Base-by-base conservation (phyloP, 2,113 vertebrate species). In the Boulengeromyrus knoepffleri region DNA sequence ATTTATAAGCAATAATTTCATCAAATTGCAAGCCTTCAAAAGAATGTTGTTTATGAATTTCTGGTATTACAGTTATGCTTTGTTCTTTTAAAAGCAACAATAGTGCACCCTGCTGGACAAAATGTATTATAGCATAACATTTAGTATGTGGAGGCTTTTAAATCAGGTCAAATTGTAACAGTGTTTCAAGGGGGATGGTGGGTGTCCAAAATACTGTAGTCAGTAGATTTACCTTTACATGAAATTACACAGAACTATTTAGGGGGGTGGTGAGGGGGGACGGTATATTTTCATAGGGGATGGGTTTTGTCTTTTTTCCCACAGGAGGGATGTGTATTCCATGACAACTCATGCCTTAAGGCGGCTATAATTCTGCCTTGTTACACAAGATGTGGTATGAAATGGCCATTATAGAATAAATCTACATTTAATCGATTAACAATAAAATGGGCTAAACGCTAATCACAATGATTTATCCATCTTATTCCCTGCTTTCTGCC, bases 61-160 rank as follows among this genome's bases (percentile, higher is more conserved):
- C 24, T 27, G 36, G 9, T 15, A 8, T 85, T 31, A n/a, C 15
- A 87, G 49, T 31, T 31, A 3, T 13, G 47, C 42, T 45, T 19
- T 47, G 39, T 24, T 47, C 83, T 52, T 27, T 47, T 87, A 31
- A 45, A 50, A 87, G 85, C 10, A 52, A n/a, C 85, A 36, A 87
- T 27, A 87, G 85, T 87, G 85, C 49, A 0, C 85, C 85, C 85
- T 87, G 47, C 24, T 87, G 85, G 85, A 87, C 24, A 52, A 87
- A 87, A 87, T 85, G n/a, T 42, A 42, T 80, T 42, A 80, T 80
- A 15, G 36, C 13, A 42, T 80, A 17, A 80, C 74, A 80, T 42
- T 80, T 80, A 42, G 10, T 70, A 31, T 13, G 9, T 70, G 62
- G 27, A 4, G 9, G n/a, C 10, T 70, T 70, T 80, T 42, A 80